Evolutionary conservation across 2,113 vertebrate species (phyloP).

Genomic region (Tiliqua scincoides): DNA sequence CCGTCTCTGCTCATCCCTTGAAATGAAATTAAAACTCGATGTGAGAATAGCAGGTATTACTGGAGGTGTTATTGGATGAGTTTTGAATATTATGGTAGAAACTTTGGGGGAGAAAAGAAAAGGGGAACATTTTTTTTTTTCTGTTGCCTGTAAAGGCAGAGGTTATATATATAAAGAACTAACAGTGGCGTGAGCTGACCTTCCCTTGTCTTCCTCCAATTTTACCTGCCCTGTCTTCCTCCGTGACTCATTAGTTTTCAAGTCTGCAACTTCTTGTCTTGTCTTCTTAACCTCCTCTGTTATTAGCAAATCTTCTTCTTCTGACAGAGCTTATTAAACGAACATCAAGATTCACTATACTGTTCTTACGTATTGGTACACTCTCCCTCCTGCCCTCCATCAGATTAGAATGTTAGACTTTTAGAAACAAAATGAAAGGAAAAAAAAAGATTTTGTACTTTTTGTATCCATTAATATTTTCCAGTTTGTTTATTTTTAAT

Average conservation of each 20-base stretch:
- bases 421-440: too few relatives aligned
- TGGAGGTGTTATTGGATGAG: slow-evolving; percentile 28
- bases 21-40: slow-evolving; percentile 66
- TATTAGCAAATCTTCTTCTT: slow-evolving; percentile 7
- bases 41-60: slow-evolving; percentile 54
- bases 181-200: not conserved
- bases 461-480: not conserved
- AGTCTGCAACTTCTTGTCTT: not conserved
- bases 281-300: not conserved
- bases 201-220: not conserved
- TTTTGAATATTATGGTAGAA: slow-evolving; percentile 37
- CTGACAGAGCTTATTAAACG: not conserved
- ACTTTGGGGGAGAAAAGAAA: slow-evolving; percentile 4
- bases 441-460: not conserved
- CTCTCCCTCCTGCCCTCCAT: not conserved
- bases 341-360: not conserved
- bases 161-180: not conserved
- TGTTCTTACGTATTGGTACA: not conserved
- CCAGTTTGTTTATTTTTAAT: not conserved
- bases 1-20: slow-evolving; percentile 53
- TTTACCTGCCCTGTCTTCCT: slow-evolving; percentile 14
- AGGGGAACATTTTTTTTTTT: slow-evolving; percentile 14
- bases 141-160: slow-evolving; percentile 38
- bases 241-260: not conserved
- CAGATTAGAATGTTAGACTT: not conserved